Conservation (phyloP, 2,888 invertebrate genomes). For the Calameuta filiformis region DNA sequence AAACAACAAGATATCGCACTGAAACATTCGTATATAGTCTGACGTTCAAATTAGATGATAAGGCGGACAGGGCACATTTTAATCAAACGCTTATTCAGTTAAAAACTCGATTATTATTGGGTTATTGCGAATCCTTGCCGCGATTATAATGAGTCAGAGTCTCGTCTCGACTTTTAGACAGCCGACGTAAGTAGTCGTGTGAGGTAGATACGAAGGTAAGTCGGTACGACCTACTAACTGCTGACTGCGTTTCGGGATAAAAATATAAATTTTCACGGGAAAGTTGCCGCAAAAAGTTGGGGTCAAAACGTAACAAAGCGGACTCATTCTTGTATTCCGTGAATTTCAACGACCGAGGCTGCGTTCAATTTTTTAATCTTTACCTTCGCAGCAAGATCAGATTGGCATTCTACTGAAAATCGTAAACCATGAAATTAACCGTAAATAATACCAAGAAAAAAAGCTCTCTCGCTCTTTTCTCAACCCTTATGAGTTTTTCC, state of each 20-base stretch:
- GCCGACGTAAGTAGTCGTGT: background rate
- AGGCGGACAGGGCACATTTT: conserved; percentile 41
- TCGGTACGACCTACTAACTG: background rate
- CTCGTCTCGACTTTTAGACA: conserved; percentile 26
- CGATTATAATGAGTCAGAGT: conserved; percentile 10
- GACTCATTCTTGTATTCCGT: background rate
- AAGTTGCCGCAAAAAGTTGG: background rate
- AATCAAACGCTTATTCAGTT: conserved; percentile 56
- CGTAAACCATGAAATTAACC: background rate
- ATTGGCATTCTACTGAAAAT: background rate
- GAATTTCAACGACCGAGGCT: background rate
- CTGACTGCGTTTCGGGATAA: background rate
- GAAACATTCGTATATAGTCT: conserved; percentile 48
- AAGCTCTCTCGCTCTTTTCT: background rate
- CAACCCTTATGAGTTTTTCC: background rate
- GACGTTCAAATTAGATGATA: conserved; percentile 49
- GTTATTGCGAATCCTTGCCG: conserved; percentile 35
- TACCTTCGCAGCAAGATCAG: background rate
- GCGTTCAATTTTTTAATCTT: background rate
- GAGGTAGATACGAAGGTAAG: background rate
- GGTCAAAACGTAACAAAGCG: background rate
- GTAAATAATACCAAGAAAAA: background rate
- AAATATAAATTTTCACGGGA: background rate
- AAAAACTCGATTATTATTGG: conserved; percentile 54
- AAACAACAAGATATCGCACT: conserved; percentile 34